Evolutionary conservation across 2,888 invertebrate species (phyloP), one percentile per base, ranked within the genome.

Genomic region (Eupithecia tripunctaria): DNA sequence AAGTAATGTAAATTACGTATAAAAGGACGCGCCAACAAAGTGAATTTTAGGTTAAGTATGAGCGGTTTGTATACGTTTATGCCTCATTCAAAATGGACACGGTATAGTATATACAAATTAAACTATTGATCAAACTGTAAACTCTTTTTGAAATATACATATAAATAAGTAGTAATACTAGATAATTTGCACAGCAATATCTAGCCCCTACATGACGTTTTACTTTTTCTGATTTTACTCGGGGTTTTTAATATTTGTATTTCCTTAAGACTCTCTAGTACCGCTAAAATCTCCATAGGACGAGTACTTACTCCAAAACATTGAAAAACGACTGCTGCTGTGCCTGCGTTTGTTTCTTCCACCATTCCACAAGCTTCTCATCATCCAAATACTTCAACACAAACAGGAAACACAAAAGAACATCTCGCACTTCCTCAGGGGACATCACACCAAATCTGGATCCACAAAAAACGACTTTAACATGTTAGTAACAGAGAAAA

Each of bases 321-420:
- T 96, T 96, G 86, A 99, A 98, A 90, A 99, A 98, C 73, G 97
- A 96, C 59, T 98, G 95, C 29, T 98, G 96, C 82, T 98, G 98
- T 25, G 96, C 95, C 77, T 97, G 97, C 2, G 96, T 95, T 82
- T 97, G 97, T 79, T 97, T 97, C 86, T 97, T 97, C 98, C 98
- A 98, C 98, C 98, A 99, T 62, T 97, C 96, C 68, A 98, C 96
- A 73, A 99, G 95, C 82, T 98, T 96, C 79, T 98, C 98, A 87
- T 98, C 98, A 62, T 97, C 97, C 80, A 98, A 91, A 91, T 99
- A 97, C 89, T 98, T 98, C 75, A 99, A 95, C 71, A 99, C 97
- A 90, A 98, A 99, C 76, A 99, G 95, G 93, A 98, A 98, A 88
- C 98, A 97, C 72, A 98, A 93, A 70, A 99, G 95, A 77, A 99